Percentiles rank a stretch among this genome's conserved stretches.
Evolutionary conservation across 2,888 invertebrate genomes (phyloP).

Genomic region (Drosophila fulvimacula): DNA sequence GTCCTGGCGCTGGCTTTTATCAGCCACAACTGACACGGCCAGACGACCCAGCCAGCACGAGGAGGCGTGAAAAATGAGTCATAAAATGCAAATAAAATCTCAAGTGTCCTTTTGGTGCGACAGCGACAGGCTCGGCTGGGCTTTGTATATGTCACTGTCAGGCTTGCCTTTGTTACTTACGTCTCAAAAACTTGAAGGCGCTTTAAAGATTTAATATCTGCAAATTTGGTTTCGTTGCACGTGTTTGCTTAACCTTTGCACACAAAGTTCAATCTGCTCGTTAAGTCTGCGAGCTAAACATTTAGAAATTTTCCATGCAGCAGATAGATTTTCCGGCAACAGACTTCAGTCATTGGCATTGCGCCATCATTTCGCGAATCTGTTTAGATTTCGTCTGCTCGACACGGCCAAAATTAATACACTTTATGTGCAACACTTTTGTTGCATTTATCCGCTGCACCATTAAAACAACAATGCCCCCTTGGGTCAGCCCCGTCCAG

Average conservation of each 20-base stretch:
- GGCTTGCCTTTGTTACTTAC: constrained; percentile 9
- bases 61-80: constrained; percentile 79
- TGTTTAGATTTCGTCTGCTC: constrained; percentile 52
- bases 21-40: constrained; percentile 69
- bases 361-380: constrained; percentile 34
- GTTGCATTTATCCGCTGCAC: constrained; percentile 34
- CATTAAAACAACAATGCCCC: neutral
- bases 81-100: constrained; percentile 80
- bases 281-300: constrained; percentile 58
- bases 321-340: constrained; percentile 28
- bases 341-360: constrained; percentile 46
- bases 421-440: constrained; percentile 62
- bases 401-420: constrained; percentile 57
- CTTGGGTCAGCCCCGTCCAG: no score
- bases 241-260: constrained; percentile 68
- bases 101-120: constrained; percentile 62
- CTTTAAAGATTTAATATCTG: constrained; percentile 14
- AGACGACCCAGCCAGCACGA: constrained; percentile 12
- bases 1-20: constrained; percentile 65
- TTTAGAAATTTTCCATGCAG: constrained; percentile 17
- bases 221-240: constrained; percentile 8
- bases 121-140: constrained; percentile 13
- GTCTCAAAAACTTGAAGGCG: constrained; percentile 26
- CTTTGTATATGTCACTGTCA: constrained; percentile 54
- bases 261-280: constrained; percentile 65